Evolutionary conservation across 1,140 invertebrate genomes (phyloP), one percentile per base, ranked within the genome.

Genomic region (Temnothorax nylanderi): DNA sequence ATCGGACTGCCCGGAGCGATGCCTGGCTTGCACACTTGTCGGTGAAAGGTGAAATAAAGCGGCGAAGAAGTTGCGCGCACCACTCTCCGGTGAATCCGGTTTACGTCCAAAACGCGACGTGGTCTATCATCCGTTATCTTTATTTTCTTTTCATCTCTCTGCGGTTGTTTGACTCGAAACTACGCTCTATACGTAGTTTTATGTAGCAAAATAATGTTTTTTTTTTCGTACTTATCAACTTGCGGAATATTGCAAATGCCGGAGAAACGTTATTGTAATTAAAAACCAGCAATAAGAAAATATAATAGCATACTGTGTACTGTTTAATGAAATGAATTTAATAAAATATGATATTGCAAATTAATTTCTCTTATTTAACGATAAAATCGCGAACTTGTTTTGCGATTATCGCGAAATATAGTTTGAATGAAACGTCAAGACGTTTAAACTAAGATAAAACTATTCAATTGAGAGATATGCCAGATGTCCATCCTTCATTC

Each of bases 1-100:
- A 78, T 65, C 82, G 3, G 49, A 65, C 58, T 54, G 58, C 82
- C 82, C 47, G 58, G 21, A 65, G 82, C 71, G 37, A 58, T 65
- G 21, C 72, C 26, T 26, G 37, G 34, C 49, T 51, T 78, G 75
- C 74, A 78, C 64, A 78, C 82, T 85, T 78, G 72, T 78, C 82
- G 75, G 82, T 85, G 74, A 85, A 85, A 85, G 74, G 82, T 77
- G 74, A 85, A 76, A 78, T 77, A 77, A 85, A 78, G 74, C 71
- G 58, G 60, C 56, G 74, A 78, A 78, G 74, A 85, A 67, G 82
- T 64, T 65, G 74, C 74, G 58, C 60, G 16, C 26, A 26, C 56
- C 41, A 67, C 37, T 72, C 78, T 56, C 49, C 26, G 26, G 67
- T 6, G 80, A 82, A 82, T 84, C 80, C 80, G 54, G 26, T 84